These are phyloP conservation scores for Pristionchus pacificus DNA, from an alignment of 1,140 invertebrate genomes.

Conservation along the genomic window DNA sequence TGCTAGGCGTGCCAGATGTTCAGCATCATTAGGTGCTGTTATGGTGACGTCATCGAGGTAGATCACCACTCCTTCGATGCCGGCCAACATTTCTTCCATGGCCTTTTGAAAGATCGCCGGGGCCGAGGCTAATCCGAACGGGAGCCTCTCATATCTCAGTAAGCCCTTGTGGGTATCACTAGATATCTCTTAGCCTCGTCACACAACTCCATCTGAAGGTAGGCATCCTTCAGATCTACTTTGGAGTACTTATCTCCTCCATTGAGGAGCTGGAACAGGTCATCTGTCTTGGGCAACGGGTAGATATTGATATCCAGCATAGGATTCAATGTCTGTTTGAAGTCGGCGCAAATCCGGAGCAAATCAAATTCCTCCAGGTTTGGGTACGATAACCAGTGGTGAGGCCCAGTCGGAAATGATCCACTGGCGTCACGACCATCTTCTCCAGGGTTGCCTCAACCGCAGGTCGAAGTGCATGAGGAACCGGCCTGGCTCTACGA, in stretches of 20 bases:
- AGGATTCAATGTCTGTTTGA: conserved; percentile 48
- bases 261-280: conserved; percentile 38
- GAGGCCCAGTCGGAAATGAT: conserved; percentile 54
- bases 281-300: conserved; percentile 48
- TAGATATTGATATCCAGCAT: conserved; percentile 30
- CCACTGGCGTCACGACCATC: conserved; percentile 52
- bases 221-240: conserved; percentile 46
- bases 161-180: conserved; percentile 36
- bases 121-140: conserved; percentile 62
- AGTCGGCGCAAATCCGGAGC: conserved; percentile 59
- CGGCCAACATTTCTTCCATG: conserved; percentile 58
- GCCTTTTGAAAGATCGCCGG: conserved; percentile 62
- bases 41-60: conserved; percentile 42
- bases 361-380: conserved; percentile 53
- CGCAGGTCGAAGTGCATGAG: conserved; percentile 1
- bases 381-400: conserved; percentile 44
- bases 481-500: conserved; percentile 13
- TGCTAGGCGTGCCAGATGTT: conserved; percentile 15
- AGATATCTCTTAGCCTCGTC: conserved; percentile 39
- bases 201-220: conserved; percentile 40
- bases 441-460: conserved; percentile 23
- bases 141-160: conserved; percentile 48
- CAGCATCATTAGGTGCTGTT: conserved; percentile 14
- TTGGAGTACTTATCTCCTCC: conserved; percentile 47
- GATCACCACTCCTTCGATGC: conserved; percentile 41